A percentile compares a stretch with the other conserved stretches of the same genome.
Evolutionary conservation across 2,113 vertebrate species (phyloP).

Genomic region (Stegostoma tigrinum): DNA sequence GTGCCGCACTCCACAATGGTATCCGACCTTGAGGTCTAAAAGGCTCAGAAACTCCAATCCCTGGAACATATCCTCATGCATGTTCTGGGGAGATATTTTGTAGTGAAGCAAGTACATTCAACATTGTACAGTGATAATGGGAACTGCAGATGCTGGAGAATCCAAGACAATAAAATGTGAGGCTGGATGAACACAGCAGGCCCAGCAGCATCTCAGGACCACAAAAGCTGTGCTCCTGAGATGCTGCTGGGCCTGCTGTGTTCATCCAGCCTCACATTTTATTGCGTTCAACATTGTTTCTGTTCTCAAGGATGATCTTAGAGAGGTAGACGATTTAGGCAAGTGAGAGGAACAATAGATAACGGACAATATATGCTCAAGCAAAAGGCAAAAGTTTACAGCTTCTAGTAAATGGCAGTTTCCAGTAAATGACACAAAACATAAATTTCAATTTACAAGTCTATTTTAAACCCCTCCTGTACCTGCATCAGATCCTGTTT

Average conservation of each 20-base stretch:
- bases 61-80: neutral
- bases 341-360: neutral
- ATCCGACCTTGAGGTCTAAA: neutral
- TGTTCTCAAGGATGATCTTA: neutral
- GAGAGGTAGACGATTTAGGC: neutral
- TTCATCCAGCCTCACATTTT: too few relatives aligned
- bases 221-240: too few relatives aligned
- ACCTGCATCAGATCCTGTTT: constrained; percentile 77
- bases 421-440: neutral
- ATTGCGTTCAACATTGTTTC: neutral
- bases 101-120: neutral
- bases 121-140: too few relatives aligned
- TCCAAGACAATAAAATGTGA: too few relatives aligned
- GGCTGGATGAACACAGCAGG: too few relatives aligned
- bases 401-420: neutral
- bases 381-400: neutral
- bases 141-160: too few relatives aligned
- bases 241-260: too few relatives aligned
- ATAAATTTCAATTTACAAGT: neutral
- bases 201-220: too few relatives aligned
- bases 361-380: neutral
- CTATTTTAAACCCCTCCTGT: neutral
- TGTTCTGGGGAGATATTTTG: neutral
- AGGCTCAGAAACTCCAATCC: neutral
- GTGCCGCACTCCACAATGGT: neutral